phyloP scores from a whole-genome alignment of 2,113 vertebrate species.

The Myotis yumanensis region DNA sequence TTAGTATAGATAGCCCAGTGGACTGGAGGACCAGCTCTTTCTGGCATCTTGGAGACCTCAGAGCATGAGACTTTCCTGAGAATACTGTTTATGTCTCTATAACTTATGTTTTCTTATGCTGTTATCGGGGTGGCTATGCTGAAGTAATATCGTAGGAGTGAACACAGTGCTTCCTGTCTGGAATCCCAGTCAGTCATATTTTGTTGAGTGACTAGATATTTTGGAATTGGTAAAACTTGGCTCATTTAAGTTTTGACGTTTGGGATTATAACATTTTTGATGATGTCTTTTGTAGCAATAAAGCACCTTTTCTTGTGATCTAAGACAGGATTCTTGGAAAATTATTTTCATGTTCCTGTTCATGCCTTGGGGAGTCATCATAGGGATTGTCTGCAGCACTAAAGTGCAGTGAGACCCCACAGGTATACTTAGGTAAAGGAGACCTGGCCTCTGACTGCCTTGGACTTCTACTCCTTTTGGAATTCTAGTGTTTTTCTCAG shows the following conservation, averaged over 20 bases:
- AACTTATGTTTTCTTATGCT: neutral
- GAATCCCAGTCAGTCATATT: neutral
- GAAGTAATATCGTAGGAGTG: neutral
- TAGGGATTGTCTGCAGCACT: neutral
- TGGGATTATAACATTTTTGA: neutral
- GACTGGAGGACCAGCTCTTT: too few relatives aligned
- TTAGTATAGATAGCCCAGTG: fast-evolving
- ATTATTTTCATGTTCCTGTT: neutral
- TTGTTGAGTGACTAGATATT: neutral
- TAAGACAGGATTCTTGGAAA: neutral
- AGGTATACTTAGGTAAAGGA: neutral
- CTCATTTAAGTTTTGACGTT: neutral
- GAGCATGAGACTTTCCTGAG: neutral
- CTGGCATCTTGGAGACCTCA: neutral
- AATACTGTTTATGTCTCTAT: fast-evolving
- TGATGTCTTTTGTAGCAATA: neutral
- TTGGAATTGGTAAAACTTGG: neutral
- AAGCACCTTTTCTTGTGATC: neutral
- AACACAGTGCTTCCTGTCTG: neutral
- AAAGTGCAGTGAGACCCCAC: neutral
- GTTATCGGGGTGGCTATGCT: neutral
- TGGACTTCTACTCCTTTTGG: neutral
- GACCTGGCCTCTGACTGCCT: neutral
- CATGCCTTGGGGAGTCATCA: neutral
- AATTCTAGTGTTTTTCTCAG: neutral